phyloP scores from a whole-genome alignment of 1,140 invertebrate genomes.

The Globodera rostochiensis region DNA sequence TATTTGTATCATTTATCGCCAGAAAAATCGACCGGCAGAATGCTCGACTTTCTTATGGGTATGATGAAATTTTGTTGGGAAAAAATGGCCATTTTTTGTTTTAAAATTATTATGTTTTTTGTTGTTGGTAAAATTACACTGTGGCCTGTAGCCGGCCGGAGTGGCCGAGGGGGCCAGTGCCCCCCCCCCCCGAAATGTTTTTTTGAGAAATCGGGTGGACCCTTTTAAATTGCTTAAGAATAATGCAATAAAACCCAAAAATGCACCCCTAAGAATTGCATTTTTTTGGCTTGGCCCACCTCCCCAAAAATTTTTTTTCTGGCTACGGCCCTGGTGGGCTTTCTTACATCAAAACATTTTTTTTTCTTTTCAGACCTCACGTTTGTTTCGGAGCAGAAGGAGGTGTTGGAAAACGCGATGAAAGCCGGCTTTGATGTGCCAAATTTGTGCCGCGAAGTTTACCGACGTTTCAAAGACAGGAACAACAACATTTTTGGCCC shows the following conservation, averaged over 20 bases:
- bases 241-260: no score
- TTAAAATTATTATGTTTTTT: no score
- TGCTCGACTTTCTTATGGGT: constrained; percentile 45
- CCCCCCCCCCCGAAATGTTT: no score
- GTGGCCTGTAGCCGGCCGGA: no score
- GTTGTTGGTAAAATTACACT: no score
- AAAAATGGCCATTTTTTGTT: background rate
- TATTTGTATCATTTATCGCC: constrained; percentile 36
- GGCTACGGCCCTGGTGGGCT: no score
- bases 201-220: no score
- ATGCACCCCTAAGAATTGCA: no score
- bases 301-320: no score
- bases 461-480: constrained; percentile 29
- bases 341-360: background rate
- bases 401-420: constrained; percentile 24
- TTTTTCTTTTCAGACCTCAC: constrained; percentile 28
- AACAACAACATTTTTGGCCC: background rate
- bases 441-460: constrained; percentile 35
- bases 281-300: no score
- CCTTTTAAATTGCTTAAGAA: no score
- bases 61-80: background rate
- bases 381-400: constrained; percentile 32
- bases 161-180: no score
- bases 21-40: constrained; percentile 22
- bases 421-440: constrained; percentile 40